Base-by-base conservation (phyloP, 2,113 vertebrate species). In the Melanocharis versteri region DNA sequence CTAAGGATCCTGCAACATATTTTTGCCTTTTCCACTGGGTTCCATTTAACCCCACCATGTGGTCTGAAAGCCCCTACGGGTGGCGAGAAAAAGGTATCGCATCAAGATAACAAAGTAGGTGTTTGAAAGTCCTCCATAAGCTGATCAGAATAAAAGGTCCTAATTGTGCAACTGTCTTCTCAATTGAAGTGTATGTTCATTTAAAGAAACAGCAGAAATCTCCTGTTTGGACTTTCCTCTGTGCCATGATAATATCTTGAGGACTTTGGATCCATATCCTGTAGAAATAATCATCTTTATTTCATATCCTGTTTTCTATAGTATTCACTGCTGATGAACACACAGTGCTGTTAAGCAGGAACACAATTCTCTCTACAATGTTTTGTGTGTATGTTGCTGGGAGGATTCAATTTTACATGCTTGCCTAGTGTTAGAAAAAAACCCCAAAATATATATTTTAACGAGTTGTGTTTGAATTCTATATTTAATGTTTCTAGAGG, bases 401-500 rank as follows among this genome's bases (percentile, higher is more conserved):
- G 17, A 57, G 17, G 14, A 80, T 37, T 86, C 56, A 57, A 7
- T 83, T 90, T 71, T 69, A 23, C 5, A 27, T 64, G 57, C 27
- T 79, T 86, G 35, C 11, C 23, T 53, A 37, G 3, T 15, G 16
- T 27, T 56, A 54, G 21, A 51, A 51, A 50, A 65, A 70, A 18
- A 1, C 0, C 0, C 2, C 0, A 8, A 21, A n/a, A 77, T 6
- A 1, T 9, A 0, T 65, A 35, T 53, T 57, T 94, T 86, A 57
- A 9, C 18, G 27, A 44, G 11, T 51, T 61, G 17, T 50, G 6
- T 79, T 88, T 56, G 31, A 70, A 37, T 87, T 23, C 21, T 57
- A 2, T 37, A n/a, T 80, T 83, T 72, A n/a, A 53, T 51, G 4
- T 61, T 76, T 83, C 22, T 69, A 47, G 40, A 79, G 11, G 56